Base-by-base conservation (phyloP, 2,797 vertebrate genomes). In the Eleutherodactylus coqui region DNA sequence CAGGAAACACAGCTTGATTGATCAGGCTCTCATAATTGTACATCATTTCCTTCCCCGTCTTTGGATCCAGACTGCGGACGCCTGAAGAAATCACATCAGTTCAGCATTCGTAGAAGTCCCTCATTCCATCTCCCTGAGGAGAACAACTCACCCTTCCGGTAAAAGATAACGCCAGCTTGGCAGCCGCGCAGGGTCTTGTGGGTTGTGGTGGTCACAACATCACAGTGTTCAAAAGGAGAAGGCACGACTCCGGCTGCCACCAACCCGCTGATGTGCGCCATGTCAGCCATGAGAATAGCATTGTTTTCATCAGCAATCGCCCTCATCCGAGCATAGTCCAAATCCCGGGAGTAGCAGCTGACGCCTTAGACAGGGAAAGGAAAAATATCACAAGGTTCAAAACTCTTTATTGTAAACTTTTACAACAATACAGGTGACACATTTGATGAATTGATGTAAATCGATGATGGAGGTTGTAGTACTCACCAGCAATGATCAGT, bases 171-270 rank as follows among this genome's bases (percentile, higher is more conserved):
- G 13, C 98, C 98, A 0, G 97, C 93, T 0, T 98, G 95, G 92
- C 97, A 99, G 91, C 98, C 98, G n/a, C 98, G 91, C 89, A 99
- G 90, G 0, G 98, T 99, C 91, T 99, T 99, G 93, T 99, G 98
- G 0, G 98, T 99, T 1, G 98, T 99, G 38, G 98, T 99, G 84
- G 97, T 93, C 88, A 99, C 96, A 0, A 99, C 90, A 3, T 99
- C 96, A 17, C 96, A 96, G 93, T 96, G 85, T 1, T 97, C 95
- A 0, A 99, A 99, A 1, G 98, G 98, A 0, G 98, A 97, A 0
- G 98, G 97, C 77, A 98, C 94, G 58, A 98, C 94, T 0, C 96
- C 96, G 0, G 97, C 97, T 0, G 96, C 97, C 90, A 99, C 96
- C 87, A 99, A 88, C 34, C 98, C 98, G 0, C 98, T 99, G 91